Percentiles rank a stretch among this genome's conserved stretches.
These are phyloP conservation scores for Melopsittacus undulatus DNA, from an alignment of 2,797 vertebrate genomes.

Conservation along the genomic window DNA sequence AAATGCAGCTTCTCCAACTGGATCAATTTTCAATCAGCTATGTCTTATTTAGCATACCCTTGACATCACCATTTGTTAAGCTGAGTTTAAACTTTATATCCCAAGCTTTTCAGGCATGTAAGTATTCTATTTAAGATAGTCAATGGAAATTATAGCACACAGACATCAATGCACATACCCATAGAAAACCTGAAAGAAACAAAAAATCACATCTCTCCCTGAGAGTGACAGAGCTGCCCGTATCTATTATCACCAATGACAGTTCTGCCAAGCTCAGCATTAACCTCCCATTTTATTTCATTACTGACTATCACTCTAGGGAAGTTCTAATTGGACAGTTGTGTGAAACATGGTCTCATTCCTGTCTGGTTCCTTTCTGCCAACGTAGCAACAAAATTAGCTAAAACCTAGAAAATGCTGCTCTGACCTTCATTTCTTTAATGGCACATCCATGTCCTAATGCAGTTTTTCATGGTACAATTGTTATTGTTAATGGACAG, in stretches of 20 bases:
- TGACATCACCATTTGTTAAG: background rate
- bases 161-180: background rate
- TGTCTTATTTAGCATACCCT: background rate
- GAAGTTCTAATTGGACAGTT: constrained; percentile 18
- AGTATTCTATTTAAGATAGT: background rate
- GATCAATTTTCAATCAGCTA: background rate
- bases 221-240: background rate
- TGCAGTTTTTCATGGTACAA: background rate
- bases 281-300: constrained; percentile 34
- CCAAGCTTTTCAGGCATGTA: background rate
- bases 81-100: background rate
- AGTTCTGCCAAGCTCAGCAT: constrained; percentile 8
- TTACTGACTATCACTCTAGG: background rate
- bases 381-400: background rate
- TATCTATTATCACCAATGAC: background rate
- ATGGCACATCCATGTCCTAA: background rate
- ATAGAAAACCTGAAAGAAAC: background rate
- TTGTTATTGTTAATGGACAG: background rate
- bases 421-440: background rate
- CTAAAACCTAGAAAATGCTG: background rate
- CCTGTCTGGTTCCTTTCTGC: background rate
- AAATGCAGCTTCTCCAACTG: background rate
- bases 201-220: background rate
- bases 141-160: background rate
- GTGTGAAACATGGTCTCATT: background rate